A percentile compares a stretch with the other conserved stretches of the same genome.
phyloP scores from a whole-genome alignment of 2,888 invertebrate species.

The Ptychoptera contaminata region DNA sequence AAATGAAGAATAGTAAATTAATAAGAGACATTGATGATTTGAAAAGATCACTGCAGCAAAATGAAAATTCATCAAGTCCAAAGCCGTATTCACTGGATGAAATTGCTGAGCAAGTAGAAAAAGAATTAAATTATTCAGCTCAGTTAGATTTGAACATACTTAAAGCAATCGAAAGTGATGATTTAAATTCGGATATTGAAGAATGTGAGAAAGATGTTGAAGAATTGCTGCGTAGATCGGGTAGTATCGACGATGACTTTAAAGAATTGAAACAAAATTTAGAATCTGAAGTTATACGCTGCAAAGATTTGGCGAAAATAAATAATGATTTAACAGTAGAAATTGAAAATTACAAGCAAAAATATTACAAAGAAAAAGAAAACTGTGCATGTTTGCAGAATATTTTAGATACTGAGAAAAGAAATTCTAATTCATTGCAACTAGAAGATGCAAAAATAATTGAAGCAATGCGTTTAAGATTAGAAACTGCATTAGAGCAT shows the following conservation, averaged over 20 bases:
- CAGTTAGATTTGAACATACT: slow-evolving; percentile 41
- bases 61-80: slow-evolving; percentile 19
- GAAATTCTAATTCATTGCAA: slow-evolving; percentile 37
- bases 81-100: slow-evolving; percentile 34
- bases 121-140: slow-evolving; percentile 42
- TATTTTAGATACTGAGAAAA: slow-evolving; percentile 40
- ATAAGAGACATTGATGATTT: slow-evolving; percentile 24
- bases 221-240: background rate
- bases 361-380: slow-evolving; percentile 34
- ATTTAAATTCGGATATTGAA: slow-evolving; percentile 19
- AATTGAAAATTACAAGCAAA: slow-evolving; percentile 32
- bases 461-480: slow-evolving; percentile 42
- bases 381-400: slow-evolving; percentile 39
- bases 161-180: slow-evolving; percentile 37
- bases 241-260: slow-evolving; percentile 22
- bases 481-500: slow-evolving; percentile 46
- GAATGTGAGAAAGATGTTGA: slow-evolving; percentile 21
- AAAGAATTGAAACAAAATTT: slow-evolving; percentile 17
- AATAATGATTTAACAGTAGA: slow-evolving; percentile 13
- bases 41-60: slow-evolving; percentile 18
- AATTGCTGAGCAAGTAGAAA: slow-evolving; percentile 37
- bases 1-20: slow-evolving; percentile 27
- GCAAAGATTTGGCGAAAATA: slow-evolving; percentile 16
- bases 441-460: slow-evolving; percentile 51
- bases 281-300: slow-evolving; percentile 24